Percentiles rank a stretch among this genome's conserved stretches.
Evolutionary conservation across 1,140 invertebrate species (phyloP).

Genomic region (Panagrolaimus sp.): DNA sequence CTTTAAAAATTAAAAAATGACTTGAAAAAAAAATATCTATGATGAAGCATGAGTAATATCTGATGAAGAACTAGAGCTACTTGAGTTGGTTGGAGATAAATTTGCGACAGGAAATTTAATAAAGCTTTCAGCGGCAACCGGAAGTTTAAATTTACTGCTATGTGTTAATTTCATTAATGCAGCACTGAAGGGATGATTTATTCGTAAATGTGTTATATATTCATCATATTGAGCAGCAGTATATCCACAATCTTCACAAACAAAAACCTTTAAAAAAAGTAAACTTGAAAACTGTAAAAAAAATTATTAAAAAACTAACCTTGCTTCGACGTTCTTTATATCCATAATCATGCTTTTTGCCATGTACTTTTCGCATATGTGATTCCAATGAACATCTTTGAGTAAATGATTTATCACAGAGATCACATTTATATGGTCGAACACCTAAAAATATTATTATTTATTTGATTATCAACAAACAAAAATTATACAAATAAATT

Average conservation of each 20-base stretch:
- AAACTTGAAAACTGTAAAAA: too few species aligned
- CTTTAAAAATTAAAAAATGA: not conserved
- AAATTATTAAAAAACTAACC: constrained; percentile 43
- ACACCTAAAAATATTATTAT: constrained; percentile 69
- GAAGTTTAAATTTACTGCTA: constrained; percentile 10
- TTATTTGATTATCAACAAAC: too few species aligned
- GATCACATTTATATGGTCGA: constrained; percentile 91
- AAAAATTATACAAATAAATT: constrained; percentile 27
- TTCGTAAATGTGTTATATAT: constrained; percentile 50
- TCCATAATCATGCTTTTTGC: constrained; percentile 87
- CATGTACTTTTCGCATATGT: constrained; percentile 96
- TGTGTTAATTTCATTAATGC: constrained; percentile 47
- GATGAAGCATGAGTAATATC: not conserved
- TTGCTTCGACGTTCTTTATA: constrained; percentile 95
- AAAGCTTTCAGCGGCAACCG: not conserved
- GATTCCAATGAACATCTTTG: constrained; percentile 97
- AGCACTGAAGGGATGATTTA: constrained; percentile 51
- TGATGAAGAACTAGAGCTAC: constrained; percentile 10
- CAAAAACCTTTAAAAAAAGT: constrained; percentile 74
- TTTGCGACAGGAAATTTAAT: not conserved
- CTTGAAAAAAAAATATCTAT: not conserved
- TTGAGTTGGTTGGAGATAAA: constrained; percentile 13
- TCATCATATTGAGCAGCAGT: constrained; percentile 74
- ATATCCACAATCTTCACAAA: constrained; percentile 98
- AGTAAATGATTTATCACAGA: constrained; percentile 97